Evolutionary conservation across 2,888 invertebrate species (phyloP).

Genomic region (Pollenia angustigena): DNA sequence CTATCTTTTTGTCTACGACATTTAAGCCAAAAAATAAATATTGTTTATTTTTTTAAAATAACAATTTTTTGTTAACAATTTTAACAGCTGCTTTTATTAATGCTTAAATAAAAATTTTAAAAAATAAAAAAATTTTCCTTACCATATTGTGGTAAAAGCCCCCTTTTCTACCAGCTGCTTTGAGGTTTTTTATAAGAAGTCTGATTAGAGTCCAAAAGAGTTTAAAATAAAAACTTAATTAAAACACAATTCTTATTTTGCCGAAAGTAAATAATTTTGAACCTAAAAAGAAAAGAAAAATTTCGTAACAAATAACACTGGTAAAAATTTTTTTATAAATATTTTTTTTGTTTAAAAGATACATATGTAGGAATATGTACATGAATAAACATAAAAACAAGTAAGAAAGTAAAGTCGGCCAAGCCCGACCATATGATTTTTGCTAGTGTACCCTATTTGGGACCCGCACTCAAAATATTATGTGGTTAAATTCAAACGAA

Average conservation of each 20-base stretch:
- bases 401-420: no score
- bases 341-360: no score
- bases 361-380: no score
- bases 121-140: background rate
- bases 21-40: background rate
- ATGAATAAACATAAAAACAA: no score
- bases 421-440: no score
- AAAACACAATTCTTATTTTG: slow-evolving; percentile 32
- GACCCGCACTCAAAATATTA: no score
- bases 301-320: no score
- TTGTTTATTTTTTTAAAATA: background rate
- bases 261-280: slow-evolving; percentile 7
- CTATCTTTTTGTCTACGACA: slow-evolving; percentile 3
- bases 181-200: slow-evolving; percentile 27
- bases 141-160: background rate
- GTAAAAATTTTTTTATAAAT: no score
- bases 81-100: background rate
- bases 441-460: no score
- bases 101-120: background rate
- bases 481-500: no score
- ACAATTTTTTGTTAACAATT: background rate
- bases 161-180: background rate
- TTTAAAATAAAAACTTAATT: slow-evolving; percentile 19
- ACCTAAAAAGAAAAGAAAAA: background rate
- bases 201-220: slow-evolving; percentile 36